Base-by-base conservation (phyloP, 2,888 invertebrate genomes). In the Plutella xylostella region DNA sequence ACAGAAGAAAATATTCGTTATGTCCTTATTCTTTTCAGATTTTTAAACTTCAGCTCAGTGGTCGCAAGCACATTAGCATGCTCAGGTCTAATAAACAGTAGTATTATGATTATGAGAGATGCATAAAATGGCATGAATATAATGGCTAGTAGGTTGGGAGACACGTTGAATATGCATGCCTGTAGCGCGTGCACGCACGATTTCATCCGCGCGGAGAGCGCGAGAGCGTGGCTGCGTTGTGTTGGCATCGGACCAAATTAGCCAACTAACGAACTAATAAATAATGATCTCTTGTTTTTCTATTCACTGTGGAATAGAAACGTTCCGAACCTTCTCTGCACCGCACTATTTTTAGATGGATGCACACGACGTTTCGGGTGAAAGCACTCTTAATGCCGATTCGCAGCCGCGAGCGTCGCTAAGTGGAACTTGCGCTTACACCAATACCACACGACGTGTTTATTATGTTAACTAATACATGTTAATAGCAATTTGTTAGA, bases 221-320 rank as follows among this genome's bases (percentile, higher is more conserved):
- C 72, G 80, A 80, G 80, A 82, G 79, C 78, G 78, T 77, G 50
- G 84, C 86, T 72, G 59, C 56, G 57, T 57, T n/a, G n/a, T 69
- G 70, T 72, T 74, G 78, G 74, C 80, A 70, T 58, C 71, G 68
- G 78, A 82, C 83, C 80, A 80, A 83, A 83, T 83, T 83, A 83
- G 73, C 78, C 72, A 75, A 74, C 79, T 79, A 77, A 78, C 80
- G 71, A 75, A 80, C 77, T 83, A 80, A 83, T 83, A 83, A 83
- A 83, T 83, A 76, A 83, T 80, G 71, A 74, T 80, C 80, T 82
- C 77, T 83, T 83, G 78, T 83, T 83, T 82, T 83, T 83, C 82
- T 79, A 79, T 78, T 74, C 72, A 64, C 60, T 65, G 67, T 42
- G 69, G 72, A 77, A 82, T 83, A 82, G 82, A 80, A 76, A 72